Percentiles rank a stretch among this genome's conserved stretches.
These are phyloP conservation scores for Eulemur coronatus DNA, from an alignment of 2,797 vertebrate species.

Conservation along the genomic window DNA sequence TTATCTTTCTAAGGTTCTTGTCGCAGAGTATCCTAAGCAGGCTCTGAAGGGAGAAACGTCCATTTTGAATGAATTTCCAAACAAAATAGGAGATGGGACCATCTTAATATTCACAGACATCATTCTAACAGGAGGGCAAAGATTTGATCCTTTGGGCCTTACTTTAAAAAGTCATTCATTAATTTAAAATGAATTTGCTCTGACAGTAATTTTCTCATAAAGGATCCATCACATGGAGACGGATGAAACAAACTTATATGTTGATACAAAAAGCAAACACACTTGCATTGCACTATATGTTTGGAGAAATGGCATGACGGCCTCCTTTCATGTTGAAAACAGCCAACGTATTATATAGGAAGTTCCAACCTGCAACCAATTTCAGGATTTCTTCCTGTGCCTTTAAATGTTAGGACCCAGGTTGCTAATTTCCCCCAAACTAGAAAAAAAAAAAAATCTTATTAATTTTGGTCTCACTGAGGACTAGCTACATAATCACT, in stretches of 20 bases:
- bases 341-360: fast-evolving
- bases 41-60: neutral
- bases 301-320: neutral
- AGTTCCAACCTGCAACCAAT: neutral
- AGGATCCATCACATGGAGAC: constrained; percentile 42
- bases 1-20: neutral
- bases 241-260: neutral
- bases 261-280: neutral
- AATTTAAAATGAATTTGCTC: constrained; percentile 67
- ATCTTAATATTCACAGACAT: constrained; percentile 61
- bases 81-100: constrained; percentile 23
- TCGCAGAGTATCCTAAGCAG: neutral
- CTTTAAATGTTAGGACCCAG: neutral
- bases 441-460: neutral
- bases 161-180: constrained; percentile 57
- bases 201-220: constrained; percentile 26
- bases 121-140: constrained; percentile 41
- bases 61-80: constrained; percentile 49
- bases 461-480: neutral
- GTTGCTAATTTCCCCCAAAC: neutral
- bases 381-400: neutral
- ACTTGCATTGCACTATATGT: neutral
- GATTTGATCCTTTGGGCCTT: constrained; percentile 56
- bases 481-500: neutral
- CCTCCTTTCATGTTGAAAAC: neutral